Base-by-base conservation (phyloP, 2,888 invertebrate genomes). In the Ophioninae sp. region DNA sequence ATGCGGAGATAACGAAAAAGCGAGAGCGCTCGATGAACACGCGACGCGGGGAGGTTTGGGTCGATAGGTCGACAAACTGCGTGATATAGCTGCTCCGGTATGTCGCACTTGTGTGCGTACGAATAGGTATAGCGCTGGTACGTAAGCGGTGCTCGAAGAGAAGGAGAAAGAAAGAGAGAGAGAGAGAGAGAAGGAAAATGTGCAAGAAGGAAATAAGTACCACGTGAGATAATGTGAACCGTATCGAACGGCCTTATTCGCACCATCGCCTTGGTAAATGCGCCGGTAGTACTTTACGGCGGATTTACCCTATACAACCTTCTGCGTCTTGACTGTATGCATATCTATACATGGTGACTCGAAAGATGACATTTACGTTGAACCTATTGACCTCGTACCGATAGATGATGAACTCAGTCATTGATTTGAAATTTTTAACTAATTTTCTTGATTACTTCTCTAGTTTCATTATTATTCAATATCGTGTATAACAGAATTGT, bases 191-290 rank as follows among this genome's bases (percentile, higher is more conserved):
- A 72, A 76, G 70, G 50, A 73, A 56, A 61, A 74, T 70, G 70
- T 69, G 62, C 73, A 50, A 20, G 69, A 67, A 68, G 57, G 76
- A 78, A 76, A 68, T 59, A 56, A 30, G 78, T 75, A 84, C 56
- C 73, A 67, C 41, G 30, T 70, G 80, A 85, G 84, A 85, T 85
- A 85, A 85, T 83, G 78, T 73, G 67, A 61, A 70, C 75, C 81
- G 85, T 82, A 85, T 88, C 83, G 87, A 78, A 75, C 70, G 80
- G 85, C 85, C 85, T 89, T 87, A 86, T 87, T 87, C 85, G 85
- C 83, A 79, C 75, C 85, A 67, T 81, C 86, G 85, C 85, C 75
- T 74, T 59, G 69, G 68, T 50, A 84, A 64, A 79, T 85, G 86
- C 84, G 77, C 74, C 41, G 76, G 56, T 77, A 67, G 75, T 82